These are phyloP conservation scores for Conomelus anceps DNA, from an alignment of 2,888 invertebrate genomes.

Conservation along the genomic window DNA sequence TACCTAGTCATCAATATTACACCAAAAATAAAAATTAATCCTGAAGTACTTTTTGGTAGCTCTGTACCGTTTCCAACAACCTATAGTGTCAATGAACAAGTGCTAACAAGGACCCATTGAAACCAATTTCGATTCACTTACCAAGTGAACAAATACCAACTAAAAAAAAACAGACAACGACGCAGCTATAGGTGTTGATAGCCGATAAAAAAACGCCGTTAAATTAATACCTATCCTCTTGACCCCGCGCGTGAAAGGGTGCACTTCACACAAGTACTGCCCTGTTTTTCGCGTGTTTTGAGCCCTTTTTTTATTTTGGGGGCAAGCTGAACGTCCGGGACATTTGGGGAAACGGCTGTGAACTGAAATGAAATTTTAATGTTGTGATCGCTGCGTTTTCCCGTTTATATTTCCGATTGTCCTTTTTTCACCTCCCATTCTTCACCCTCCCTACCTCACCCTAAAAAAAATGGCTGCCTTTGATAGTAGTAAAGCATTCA, in stretches of 20 bases:
- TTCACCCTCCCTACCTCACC: slow-evolving; percentile 13
- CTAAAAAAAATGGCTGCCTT: slow-evolving; percentile 23
- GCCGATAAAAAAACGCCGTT: background rate
- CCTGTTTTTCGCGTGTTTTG: background rate
- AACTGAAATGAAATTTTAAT: background rate
- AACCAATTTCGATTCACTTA: background rate
- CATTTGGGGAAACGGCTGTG: too few relatives aligned
- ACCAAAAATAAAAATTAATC: too few relatives aligned
- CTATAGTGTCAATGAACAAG: background rate
- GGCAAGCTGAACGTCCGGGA: too few relatives aligned
- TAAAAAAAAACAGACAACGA: background rate
- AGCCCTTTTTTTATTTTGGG: background rate
- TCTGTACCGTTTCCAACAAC: too few relatives aligned
- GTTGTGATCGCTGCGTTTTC: background rate
- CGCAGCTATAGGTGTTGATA: background rate
- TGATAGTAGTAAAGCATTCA: too few relatives aligned
- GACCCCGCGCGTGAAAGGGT: background rate
- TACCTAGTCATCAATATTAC: too few relatives aligned
- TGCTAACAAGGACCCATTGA: background rate
- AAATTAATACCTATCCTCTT: background rate
- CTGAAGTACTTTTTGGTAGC: too few relatives aligned
- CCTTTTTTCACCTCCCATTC: slow-evolving; percentile 10
- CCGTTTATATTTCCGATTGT: background rate
- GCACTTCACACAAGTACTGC: background rate
- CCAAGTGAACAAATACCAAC: background rate